A percentile compares a stretch with the other conserved stretches of the same genome.
Evolutionary conservation across 2,113 vertebrate species (phyloP).

Genomic region (Polypterus senegalus): DNA sequence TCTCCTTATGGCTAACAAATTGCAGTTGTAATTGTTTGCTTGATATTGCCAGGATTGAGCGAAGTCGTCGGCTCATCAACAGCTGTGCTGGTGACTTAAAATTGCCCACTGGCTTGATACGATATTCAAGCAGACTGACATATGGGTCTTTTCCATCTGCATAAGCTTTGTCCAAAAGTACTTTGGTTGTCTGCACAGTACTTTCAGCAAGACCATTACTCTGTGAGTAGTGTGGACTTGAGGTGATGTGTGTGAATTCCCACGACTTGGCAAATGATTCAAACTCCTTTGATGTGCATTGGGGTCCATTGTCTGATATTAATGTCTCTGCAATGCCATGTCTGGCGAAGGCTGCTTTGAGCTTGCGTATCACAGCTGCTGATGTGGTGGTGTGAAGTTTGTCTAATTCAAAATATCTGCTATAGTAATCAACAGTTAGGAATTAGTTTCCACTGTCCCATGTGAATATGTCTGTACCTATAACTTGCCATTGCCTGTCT

Average conservation of each 20-base stretch:
- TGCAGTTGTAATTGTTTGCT: no score
- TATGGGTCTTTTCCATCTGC: conserved; percentile 8
- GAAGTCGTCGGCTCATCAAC: no score
- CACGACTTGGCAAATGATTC: conserved; percentile 11
- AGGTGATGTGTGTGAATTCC: conserved; percentile 7
- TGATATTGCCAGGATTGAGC: no score
- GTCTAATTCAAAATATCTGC: conserved; percentile 9
- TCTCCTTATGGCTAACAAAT: no score
- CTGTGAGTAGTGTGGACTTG: conserved; percentile 2
- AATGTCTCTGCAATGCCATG: conserved; percentile 13
- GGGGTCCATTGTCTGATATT: conserved; percentile 12
- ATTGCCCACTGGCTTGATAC: conserved; percentile 5
- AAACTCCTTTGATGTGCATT: conserved; percentile 3
- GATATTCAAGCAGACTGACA: conserved; percentile 4
- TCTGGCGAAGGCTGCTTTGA: conserved; percentile 11
- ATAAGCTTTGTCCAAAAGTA: conserved; percentile 10
- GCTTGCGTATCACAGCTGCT: conserved; percentile 4
- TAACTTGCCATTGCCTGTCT: conserved; percentile 14
- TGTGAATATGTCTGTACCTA: conserved; percentile 9
- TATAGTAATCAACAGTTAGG: conserved; percentile 11
- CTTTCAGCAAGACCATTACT: conserved; percentile 8
- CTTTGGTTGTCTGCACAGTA: conserved; percentile 10
- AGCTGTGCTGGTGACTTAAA: no score
- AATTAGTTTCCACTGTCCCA: conserved; percentile 8
- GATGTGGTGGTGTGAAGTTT: conserved; percentile 12